phyloP scores from a whole-genome alignment of 30 jellyfish, hydroid and myxozoan species.

The Cassiopea xamachana region DNA sequence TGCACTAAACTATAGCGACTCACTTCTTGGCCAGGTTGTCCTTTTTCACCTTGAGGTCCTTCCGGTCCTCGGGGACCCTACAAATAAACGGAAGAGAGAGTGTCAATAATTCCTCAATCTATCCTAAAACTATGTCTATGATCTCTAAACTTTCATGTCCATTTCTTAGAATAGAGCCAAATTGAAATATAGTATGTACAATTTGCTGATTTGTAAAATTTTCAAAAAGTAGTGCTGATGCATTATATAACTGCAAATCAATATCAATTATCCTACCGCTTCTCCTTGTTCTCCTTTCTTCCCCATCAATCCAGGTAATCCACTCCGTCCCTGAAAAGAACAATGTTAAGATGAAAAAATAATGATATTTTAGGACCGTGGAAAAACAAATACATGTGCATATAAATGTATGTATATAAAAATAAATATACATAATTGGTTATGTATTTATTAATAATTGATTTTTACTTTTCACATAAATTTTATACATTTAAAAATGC shows the following conservation, averaged over 20 bases:
- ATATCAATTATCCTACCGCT: background rate
- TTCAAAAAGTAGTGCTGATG: background rate
- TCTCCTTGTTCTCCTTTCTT: slow-evolving; percentile 37
- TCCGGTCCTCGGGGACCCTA: slow-evolving; percentile 40
- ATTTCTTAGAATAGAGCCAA: too few relatives aligned
- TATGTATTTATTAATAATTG: too few relatives aligned
- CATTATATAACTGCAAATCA: too few relatives aligned
- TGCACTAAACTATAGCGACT: background rate
- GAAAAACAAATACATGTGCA: background rate
- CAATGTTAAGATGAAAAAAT: background rate
- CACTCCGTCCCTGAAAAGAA: slow-evolving; percentile 7
- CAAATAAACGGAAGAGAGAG: background rate
- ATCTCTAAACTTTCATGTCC: too few relatives aligned
- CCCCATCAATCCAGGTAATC: slow-evolving; percentile 25
- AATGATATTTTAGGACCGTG: background rate
- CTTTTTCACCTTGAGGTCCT: slow-evolving; percentile 53
- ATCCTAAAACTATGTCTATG: background rate
- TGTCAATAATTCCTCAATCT: background rate
- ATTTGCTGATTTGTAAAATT: too few relatives aligned
- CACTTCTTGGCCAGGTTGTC: slow-evolving; percentile 52
- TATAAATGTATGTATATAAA: too few relatives aligned
- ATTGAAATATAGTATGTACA: too few relatives aligned
- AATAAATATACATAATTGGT: too few relatives aligned
- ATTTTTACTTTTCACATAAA: too few relatives aligned
- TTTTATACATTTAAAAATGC: too few relatives aligned